Evolutionary conservation across 92 coral and sea anemone species (phyloP), one percentile per base, ranked within the genome.

Genomic region (Diadumene lineata): DNA sequence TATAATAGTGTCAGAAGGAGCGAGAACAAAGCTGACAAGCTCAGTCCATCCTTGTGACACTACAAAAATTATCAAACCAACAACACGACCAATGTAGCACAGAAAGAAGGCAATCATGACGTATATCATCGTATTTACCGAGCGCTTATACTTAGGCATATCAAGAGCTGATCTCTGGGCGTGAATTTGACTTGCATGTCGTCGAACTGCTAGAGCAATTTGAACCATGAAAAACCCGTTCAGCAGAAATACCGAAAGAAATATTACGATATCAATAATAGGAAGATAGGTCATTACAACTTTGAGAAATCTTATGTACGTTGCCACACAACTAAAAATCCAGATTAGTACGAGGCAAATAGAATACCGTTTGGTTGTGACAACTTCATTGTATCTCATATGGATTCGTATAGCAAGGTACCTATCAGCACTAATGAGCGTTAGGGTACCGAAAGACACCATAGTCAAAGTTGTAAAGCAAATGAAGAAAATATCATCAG

Each of bases 81-180:
- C 11, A 44, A 68, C 56, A 18, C 48, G 38, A 4, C 57, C 57
- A 55, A 29, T 24, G 34, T 68, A 38, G 4, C 60, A 46, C 9
- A 46, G 8, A n/a, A 68, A 57, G 23, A 68, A 68, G 7, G 57
- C 60, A 0, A 23, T 9, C 8, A 31, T 0, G 24, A 68, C 33
- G 0, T 43, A 26, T 10, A 43, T 11, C 73, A 68, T 68, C 0
- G 73, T 68, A 18, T 68, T 68, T 0, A 68, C 32, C 16, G 73
- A 68, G 27, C 33, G 43, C 26, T 68, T 68, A 48, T 44, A 68
- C 19, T 55, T 48, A 16, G 73, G 73, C 60, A 68, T 68, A 31
- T 68, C 53, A 0, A 68, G 33, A 3, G 53, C 1, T 7, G 26
- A 26, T 19, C 29, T 21, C 18, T 44, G 60, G 22, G 73, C 56